phyloP scores from a whole-genome alignment of 2,888 invertebrate species.

The Pegoplata infirma region DNA sequence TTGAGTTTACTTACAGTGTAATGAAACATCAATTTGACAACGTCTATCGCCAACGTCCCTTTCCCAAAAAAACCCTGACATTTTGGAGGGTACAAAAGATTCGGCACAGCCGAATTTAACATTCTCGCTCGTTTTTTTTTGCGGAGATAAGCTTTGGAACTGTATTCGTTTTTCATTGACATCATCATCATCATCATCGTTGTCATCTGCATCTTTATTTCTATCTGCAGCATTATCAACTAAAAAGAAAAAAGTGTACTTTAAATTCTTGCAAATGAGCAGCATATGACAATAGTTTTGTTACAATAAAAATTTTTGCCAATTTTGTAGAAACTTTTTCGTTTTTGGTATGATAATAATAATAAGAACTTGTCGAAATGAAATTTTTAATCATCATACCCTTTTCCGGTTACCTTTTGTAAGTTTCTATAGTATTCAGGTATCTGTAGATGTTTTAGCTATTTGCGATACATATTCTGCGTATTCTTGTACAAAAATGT shows the following conservation, averaged over 20 bases:
- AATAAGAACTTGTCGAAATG: slow-evolving; percentile 2
- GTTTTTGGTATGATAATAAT: background rate
- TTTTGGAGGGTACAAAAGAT: too few species aligned
- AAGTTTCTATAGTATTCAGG: too few species aligned
- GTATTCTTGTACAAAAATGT: slow-evolving; percentile 59
- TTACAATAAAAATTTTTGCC: slow-evolving; percentile 49
- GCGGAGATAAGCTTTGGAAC: slow-evolving; percentile 29
- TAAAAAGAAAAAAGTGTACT: slow-evolving; percentile 74
- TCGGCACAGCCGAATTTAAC: too few species aligned
- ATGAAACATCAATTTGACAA: too few species aligned
- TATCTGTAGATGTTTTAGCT: background rate
- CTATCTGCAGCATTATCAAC: slow-evolving; percentile 51
- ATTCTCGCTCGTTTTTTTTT: background rate
- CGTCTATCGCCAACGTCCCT: too few species aligned
- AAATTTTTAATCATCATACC: slow-evolving; percentile 2
- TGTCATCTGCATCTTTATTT: background rate
- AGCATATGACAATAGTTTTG: slow-evolving; percentile 53
- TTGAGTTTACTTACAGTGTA: too few species aligned
- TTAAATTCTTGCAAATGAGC: slow-evolving; percentile 76
- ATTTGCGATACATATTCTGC: background rate
- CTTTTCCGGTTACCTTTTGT: slow-evolving; percentile 16
- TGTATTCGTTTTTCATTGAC: slow-evolving; percentile 13
- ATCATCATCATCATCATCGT: background rate
- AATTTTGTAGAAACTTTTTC: slow-evolving; percentile 13
- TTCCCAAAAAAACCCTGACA: too few species aligned